A percentile compares a stretch with the other conserved stretches of the same genome.
Evolutionary conservation across 2,888 invertebrate genomes (phyloP).

Genomic region (Callimorpha dominula): DNA sequence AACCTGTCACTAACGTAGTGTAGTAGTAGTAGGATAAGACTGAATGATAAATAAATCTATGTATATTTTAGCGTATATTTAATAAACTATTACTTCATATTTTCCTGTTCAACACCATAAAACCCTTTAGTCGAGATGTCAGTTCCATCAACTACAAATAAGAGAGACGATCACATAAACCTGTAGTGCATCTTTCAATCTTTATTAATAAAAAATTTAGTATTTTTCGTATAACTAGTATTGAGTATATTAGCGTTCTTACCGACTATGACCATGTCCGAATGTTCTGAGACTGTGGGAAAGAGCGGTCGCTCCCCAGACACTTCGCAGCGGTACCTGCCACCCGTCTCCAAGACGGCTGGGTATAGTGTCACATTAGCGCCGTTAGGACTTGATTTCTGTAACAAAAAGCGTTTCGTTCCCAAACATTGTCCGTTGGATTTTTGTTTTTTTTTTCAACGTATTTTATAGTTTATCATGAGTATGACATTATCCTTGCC

Average conservation of each 20-base stretch:
- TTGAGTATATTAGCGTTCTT: conserved; percentile 61
- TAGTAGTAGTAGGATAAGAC: no score
- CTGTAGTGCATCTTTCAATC: no score
- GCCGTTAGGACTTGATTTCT: conserved; percentile 89
- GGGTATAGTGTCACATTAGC: conserved; percentile 89
- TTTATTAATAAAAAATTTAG: no score
- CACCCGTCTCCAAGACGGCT: conserved; percentile 90
- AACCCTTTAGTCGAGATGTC: no score
- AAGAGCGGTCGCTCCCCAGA: conserved; percentile 93
- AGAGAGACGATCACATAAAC: no score
- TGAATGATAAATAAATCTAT: no score
- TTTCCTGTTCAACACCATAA: no score
- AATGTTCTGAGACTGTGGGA: conserved; percentile 91
- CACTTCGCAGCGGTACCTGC: conserved; percentile 92
- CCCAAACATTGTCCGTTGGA: not conserved
- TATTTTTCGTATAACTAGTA: no score
- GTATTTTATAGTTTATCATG: not conserved
- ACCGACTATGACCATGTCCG: conserved; percentile 92
- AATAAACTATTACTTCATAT: no score
- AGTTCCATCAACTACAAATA: no score
- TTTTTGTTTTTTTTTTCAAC: not conserved
- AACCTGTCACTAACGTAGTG: no score
- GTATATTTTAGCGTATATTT: no score
- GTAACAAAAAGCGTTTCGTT: conserved; percentile 41
- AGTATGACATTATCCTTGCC: not conserved